phyloP scores from a whole-genome alignment of 2,888 invertebrate species.

The Pasiphila rectangulata region DNA sequence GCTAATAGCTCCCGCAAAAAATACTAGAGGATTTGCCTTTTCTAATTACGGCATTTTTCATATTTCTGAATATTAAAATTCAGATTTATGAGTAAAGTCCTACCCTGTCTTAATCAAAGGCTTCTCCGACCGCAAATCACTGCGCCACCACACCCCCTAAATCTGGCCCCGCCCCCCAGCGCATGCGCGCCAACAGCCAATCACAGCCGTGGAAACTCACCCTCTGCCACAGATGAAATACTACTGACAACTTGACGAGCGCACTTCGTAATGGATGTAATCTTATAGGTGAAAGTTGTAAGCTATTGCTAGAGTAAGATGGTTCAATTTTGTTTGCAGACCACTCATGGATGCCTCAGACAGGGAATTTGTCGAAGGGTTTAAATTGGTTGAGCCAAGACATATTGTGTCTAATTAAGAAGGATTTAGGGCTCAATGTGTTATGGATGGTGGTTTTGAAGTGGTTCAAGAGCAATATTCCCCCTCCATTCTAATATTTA shows the following conservation, averaged over 20 bases:
- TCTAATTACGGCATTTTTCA: no score
- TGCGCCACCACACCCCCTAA: constrained; percentile 70
- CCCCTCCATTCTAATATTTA: constrained; percentile 43
- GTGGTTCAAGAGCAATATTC: constrained; percentile 14
- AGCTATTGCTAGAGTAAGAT: background rate
- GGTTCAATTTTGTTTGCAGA: background rate
- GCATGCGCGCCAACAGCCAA: constrained; percentile 67
- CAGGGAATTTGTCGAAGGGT: background rate
- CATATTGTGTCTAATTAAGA: background rate
- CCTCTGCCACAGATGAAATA: constrained; percentile 33
- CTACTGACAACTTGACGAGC: background rate
- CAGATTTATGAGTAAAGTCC: constrained; percentile 31
- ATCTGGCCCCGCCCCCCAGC: constrained; percentile 60
- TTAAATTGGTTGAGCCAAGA: background rate
- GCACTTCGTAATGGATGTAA: background rate
- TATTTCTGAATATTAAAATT: no score
- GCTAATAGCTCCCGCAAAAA: no score
- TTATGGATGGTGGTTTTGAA: background rate
- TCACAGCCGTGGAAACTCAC: constrained; percentile 41
- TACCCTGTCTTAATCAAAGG: constrained; percentile 71
- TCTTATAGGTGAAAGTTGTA: background rate
- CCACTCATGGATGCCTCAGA: background rate
- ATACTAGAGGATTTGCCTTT: no score
- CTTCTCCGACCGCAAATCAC: constrained; percentile 76
- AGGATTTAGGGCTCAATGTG: background rate